These are phyloP conservation scores for Ichneumoninae sp. DNA, from an alignment of 2,888 invertebrate species.

Conservation along the genomic window DNA sequence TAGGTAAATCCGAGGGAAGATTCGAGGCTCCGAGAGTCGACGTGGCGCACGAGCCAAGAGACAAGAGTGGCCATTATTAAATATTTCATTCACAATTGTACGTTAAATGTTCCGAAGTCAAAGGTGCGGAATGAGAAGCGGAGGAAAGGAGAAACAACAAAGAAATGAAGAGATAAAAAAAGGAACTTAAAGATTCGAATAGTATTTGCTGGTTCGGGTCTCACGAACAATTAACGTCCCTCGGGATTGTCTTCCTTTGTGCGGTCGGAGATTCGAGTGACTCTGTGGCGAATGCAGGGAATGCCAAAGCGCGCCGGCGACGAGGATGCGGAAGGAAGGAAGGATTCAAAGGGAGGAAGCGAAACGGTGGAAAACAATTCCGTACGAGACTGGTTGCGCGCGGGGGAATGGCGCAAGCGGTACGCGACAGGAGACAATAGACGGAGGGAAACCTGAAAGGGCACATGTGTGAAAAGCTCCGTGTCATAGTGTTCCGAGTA, in stretches of 20 bases:
- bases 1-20: slow-evolving; percentile 36
- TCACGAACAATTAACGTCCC: slow-evolving; percentile 61
- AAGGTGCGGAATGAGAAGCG: slow-evolving; percentile 49
- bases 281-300: slow-evolving; percentile 55
- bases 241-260: slow-evolving; percentile 64
- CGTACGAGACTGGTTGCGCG: slow-evolving; percentile 12
- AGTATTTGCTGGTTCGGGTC: slow-evolving; percentile 26
- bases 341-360: slow-evolving; percentile 31
- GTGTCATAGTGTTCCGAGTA: background rate
- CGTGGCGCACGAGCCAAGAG: slow-evolving; percentile 10
- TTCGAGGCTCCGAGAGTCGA: background rate
- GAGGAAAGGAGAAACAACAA: background rate
- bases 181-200: slow-evolving; percentile 31
- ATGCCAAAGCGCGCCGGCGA: slow-evolving; percentile 23
- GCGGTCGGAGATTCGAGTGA: slow-evolving; percentile 58
- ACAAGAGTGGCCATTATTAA: slow-evolving; percentile 38
- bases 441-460: slow-evolving; percentile 1
- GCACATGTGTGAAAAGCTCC: slow-evolving; percentile 5
- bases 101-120: slow-evolving; percentile 46
- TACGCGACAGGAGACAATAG: slow-evolving; percentile 33
- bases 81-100: slow-evolving; percentile 61
- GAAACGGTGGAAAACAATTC: slow-evolving; percentile 57
- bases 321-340: slow-evolving; percentile 46
- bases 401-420: slow-evolving; percentile 34
- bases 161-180: background rate